Evolutionary conservation across 1,140 invertebrate genomes (phyloP), one percentile per base, ranked within the genome.

Genomic region (Drosophila ogumai): DNA sequence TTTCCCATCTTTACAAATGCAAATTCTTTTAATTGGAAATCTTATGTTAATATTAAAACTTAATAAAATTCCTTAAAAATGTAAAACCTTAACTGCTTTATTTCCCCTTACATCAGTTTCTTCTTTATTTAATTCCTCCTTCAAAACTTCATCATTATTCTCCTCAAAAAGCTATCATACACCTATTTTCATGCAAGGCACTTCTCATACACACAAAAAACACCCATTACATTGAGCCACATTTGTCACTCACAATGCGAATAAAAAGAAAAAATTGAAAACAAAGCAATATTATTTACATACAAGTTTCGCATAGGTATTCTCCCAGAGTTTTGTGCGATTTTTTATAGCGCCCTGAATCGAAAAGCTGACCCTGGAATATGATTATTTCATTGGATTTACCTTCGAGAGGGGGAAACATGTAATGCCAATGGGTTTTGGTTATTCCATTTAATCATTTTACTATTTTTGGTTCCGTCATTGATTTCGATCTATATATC

Each of bases 341-440:
- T 31, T 43, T 59, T 71, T 72, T 43, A 71, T 58, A 15, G 28
- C 81, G 69, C 81, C 86, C 75, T 76, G 71, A 82, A 68, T 79
- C 58, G 32, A n/a, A 54, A 54, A 54, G 25, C 56, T 49, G 59
- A 58, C 79, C 82, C 59, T 87, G 69, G 73, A 80, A 84, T 88
- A 52, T 43, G 28, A 31, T 66, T 66, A 61, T 50, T 72, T 47
- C 31, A 72, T 49, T 31, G 69, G 54, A 10, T 47, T 43, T 43
- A 36, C 50, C 50, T 47, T 46, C 49, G 19, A 57, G 47, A 28
- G 49, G 4, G 47, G 49, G 28, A 31, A 32, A 12, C 31, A 32
- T 58, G 68, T 22, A 72, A 72, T 43, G 43, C 34, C 12, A 34
- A 19, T 25, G 34, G 52, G 19, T 6, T n/a, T 38, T 6, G 49